Conservation (phyloP, 2,888 invertebrate genomes). For the Liodrosophila aerea region DNA sequence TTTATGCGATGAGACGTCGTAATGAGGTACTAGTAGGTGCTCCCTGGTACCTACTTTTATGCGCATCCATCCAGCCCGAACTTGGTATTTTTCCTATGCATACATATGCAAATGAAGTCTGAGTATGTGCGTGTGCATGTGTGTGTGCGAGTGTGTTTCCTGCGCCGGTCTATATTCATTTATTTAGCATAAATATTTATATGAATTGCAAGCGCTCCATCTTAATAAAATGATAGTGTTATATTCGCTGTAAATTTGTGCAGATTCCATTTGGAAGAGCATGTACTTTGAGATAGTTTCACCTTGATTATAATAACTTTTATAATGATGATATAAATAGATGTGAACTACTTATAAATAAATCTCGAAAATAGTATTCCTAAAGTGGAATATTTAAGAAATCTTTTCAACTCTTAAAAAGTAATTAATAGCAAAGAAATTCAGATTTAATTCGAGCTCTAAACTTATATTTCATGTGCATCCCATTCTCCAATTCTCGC, state of each 20-base stretch:
- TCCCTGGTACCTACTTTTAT: slow-evolving; percentile 29
- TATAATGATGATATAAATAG: too few species aligned
- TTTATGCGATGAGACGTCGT: slow-evolving; percentile 55
- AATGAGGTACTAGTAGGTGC: slow-evolving; percentile 37
- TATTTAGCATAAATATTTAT: slow-evolving; percentile 68
- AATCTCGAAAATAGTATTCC: too few species aligned
- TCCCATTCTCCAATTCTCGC: neutral
- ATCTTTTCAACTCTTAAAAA: too few species aligned
- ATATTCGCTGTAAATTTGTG: too few species aligned
- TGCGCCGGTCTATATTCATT: slow-evolving; percentile 36
- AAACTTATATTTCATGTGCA: too few species aligned
- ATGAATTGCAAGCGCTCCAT: slow-evolving; percentile 13
- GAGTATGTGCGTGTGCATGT: neutral
- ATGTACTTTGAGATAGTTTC: too few species aligned
- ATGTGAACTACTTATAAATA: too few species aligned
- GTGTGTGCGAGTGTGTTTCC: slow-evolving; percentile 8
- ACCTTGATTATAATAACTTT: too few species aligned
- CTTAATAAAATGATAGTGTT: slow-evolving; percentile 5
- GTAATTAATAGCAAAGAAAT: too few species aligned
- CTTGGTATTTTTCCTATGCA: slow-evolving; percentile 41
- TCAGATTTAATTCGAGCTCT: too few species aligned
- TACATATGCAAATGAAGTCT: slow-evolving; percentile 56
- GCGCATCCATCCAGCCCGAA: slow-evolving; percentile 20
- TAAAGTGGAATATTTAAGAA: too few species aligned
- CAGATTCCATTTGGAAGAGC: too few species aligned